Evolutionary conservation across 2,888 invertebrate species (phyloP), one percentile per base, ranked within the genome.

Genomic region (Drymonia ruficornis): DNA sequence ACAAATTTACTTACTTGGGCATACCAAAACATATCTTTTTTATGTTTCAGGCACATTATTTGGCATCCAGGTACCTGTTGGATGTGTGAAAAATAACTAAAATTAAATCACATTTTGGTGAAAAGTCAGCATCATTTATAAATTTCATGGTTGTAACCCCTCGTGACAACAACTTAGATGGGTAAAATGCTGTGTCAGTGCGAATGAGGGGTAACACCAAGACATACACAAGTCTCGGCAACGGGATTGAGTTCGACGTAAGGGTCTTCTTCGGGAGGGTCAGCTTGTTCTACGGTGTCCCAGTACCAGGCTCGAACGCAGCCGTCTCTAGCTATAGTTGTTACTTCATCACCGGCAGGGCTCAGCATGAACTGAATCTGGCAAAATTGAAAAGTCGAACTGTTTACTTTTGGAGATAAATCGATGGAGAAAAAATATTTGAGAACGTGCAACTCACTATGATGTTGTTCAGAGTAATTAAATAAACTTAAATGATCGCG

Each of bases 231-330:
- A 70, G 97, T 95, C 82, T 98, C 98, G 71, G 96, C 96, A 52
- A 96, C 96, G 1, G 98, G 98, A 79, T 98, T 97, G 54, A 98
- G 94, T 84, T 97, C 96, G 23, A 98, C 95, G 57, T 95, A 95
- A 7, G 95, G 94, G 69, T 97, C 95, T 7, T 97, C 96, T 69
- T 97, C 97, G 0, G 96, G 94, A 0, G 96, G 96, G 84, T 98
- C 97, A 0, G 98, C 96, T 60, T 96, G 94, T 67, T 98, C 97
- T n/a, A 98, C 97, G 0, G 96, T 96, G 68, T 97, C 97, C 94
- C 98, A 98, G 86, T 96, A 97, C 98, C 98, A 98, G 11, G 97
- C 95, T 7, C 95, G 93, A 13, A 97, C 93, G 81, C 95, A 96
- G 0, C 97, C 97, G 79, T 97, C 97, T 77, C 95, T 94, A 0